Evolutionary conservation across 2,113 vertebrate genomes (phyloP).

Genomic region (Tympanuchus pallidicinctus): DNA sequence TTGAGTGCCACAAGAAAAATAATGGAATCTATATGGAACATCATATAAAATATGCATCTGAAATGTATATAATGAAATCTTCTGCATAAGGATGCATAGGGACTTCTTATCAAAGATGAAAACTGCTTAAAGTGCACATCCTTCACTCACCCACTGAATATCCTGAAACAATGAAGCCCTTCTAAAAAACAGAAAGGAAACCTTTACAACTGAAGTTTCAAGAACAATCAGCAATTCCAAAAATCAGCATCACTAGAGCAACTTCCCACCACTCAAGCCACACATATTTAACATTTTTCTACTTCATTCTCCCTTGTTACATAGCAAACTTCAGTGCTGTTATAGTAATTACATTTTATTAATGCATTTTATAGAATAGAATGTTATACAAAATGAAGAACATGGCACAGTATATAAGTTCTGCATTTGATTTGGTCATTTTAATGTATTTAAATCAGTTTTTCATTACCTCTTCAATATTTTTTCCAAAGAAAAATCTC

Average conservation of each 20-base stretch:
- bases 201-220: neutral
- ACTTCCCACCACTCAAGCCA: neutral
- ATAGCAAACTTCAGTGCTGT: neutral
- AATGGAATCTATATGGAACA: neutral
- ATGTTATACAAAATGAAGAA: neutral
- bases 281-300: slow-evolving; percentile 35
- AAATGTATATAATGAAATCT: neutral
- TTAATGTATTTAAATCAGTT: neutral
- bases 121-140: neutral
- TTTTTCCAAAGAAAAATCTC: neutral
- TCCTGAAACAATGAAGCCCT: neutral
- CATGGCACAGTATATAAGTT: neutral
- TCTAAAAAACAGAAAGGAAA: neutral
- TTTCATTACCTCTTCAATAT: neutral
- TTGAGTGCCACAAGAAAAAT: neutral
- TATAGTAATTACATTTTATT: neutral
- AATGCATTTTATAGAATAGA: neutral
- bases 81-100: neutral
- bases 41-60: neutral
- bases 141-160: neutral
- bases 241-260: neutral
- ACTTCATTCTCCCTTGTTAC: neutral
- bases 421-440: neutral
- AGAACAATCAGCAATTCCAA: slow-evolving; percentile 24
- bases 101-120: neutral